Percentiles rank a stretch among this genome's conserved stretches.
phyloP scores from a whole-genome alignment of 2,113 vertebrate genomes.

The Isichthys henryi region DNA sequence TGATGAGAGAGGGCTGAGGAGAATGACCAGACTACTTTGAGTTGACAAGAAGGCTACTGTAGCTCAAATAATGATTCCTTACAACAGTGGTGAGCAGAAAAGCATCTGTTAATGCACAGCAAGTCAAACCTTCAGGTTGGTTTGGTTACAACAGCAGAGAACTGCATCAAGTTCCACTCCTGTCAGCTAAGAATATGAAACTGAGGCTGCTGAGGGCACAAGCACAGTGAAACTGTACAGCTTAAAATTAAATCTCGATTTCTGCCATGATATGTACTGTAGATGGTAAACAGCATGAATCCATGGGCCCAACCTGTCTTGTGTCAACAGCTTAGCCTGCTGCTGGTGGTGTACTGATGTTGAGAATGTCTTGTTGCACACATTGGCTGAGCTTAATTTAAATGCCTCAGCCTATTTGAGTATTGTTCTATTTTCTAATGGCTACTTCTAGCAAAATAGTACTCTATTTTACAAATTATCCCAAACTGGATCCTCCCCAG shows the following conservation, averaged over 20 bases:
- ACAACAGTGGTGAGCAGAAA: neutral
- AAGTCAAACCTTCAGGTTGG: neutral
- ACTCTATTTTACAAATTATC: neutral
- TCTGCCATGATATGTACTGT: neutral
- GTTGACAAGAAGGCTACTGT: neutral
- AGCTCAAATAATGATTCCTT: neutral
- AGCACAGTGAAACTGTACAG: neutral
- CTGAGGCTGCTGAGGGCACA: neutral
- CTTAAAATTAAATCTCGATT: neutral
- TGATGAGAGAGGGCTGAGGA: neutral
- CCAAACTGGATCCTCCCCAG: neutral
- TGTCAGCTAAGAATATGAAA: neutral
- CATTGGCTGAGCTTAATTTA: neutral
- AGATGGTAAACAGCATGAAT: neutral
- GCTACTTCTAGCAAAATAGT: neutral
- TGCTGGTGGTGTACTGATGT: neutral
- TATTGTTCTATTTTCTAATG: neutral
- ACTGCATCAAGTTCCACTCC: neutral
- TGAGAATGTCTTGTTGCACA: neutral
- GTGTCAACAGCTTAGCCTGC: neutral
- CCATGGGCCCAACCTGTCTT: neutral
- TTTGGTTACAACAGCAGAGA: neutral
- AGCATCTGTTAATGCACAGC: neutral
- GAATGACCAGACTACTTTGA: neutral
- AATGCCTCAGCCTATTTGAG: neutral